Base-by-base conservation (phyloP, 2,113 vertebrate genomes). In the Eurystomus gularis region DNA sequence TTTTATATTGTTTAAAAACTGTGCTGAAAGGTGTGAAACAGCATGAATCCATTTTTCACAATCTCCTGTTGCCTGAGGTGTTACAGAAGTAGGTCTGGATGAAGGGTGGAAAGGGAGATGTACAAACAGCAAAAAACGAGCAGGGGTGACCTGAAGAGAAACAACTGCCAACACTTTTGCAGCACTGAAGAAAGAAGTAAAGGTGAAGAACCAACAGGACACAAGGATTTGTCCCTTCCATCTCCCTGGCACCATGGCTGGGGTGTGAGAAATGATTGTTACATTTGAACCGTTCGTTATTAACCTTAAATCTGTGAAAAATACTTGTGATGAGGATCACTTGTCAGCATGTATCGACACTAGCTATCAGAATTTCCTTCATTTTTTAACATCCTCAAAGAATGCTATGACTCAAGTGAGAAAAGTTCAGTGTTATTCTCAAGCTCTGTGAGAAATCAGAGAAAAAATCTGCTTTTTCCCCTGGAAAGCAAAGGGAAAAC, bases 1-100 rank as follows among this genome's bases (percentile, higher is more conserved):
- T 83, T 93, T 94, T 82, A 44, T 86, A 42, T 26, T 93, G 64
- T 90, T 92, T 93, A 48, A 90, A 91, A 95, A 81, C 88, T 52
- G n/a, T 75, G 31, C 46, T 71, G 85, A 90, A 86, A 90, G 31
- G 62, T 48, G 64, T 58, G 62, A 79, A 95, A 76, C 57, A 86
- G 78, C 85, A 55, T 66, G 31, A 93, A 93, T 61, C 44, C 49
- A 24, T 90, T 91, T 92, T 93, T 93, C 68, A 66, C 84, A 31
- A 88, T 93, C 87, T 93, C 25, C 4, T 46, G 24, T 87, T 93
- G 44, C 61, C 65, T 69, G 62, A 71, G 78, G 33, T 1, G 0
- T 71, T 91, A 64, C 24, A 79, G 26, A 86, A 94, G 64, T 60
- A 81, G 68, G 42, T 48, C 52, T 89, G 57, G 37, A 49, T 72